Evolutionary conservation across 2,797 vertebrate genomes (phyloP).

Genomic region (Ctenopoma kingsleyae): DNA sequence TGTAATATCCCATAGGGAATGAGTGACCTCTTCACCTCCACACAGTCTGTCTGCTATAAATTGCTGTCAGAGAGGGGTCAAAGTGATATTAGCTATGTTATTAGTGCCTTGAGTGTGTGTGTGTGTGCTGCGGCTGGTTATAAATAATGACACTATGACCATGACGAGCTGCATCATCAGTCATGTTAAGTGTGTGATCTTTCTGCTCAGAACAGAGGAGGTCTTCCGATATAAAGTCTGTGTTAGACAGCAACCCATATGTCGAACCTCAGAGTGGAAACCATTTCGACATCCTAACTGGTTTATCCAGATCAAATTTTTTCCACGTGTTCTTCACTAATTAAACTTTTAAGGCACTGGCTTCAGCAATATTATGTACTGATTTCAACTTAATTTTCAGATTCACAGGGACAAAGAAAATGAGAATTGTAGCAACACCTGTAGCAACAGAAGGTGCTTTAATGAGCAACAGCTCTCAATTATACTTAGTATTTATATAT

Average conservation of each 20-base stretch:
- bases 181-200: conserved; percentile 35
- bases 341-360: background rate
- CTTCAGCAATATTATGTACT: background rate
- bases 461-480: background rate
- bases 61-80: conserved; percentile 34
- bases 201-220: conserved; percentile 34
- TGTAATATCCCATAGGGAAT: conserved; percentile 49
- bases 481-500: conserved; percentile 12
- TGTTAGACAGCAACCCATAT: conserved; percentile 18
- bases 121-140: conserved; percentile 21
- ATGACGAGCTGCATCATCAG: conserved; percentile 17
- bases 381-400: conserved; percentile 11
- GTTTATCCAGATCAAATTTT: background rate
- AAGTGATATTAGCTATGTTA: conserved; percentile 36
- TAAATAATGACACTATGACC: conserved; percentile 53
- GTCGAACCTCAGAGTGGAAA: background rate
- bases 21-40: conserved; percentile 68
- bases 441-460: background rate
- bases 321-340: conserved; percentile 1
- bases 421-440: background rate
- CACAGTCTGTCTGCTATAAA: conserved; percentile 58
- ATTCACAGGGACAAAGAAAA: conserved; percentile 2
- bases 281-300: background rate
- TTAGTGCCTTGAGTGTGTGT: conserved; percentile 39
- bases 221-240: conserved; percentile 20